Evolutionary conservation across 1,140 invertebrate species (phyloP).

Genomic region (Andrena cerasifolii): DNA sequence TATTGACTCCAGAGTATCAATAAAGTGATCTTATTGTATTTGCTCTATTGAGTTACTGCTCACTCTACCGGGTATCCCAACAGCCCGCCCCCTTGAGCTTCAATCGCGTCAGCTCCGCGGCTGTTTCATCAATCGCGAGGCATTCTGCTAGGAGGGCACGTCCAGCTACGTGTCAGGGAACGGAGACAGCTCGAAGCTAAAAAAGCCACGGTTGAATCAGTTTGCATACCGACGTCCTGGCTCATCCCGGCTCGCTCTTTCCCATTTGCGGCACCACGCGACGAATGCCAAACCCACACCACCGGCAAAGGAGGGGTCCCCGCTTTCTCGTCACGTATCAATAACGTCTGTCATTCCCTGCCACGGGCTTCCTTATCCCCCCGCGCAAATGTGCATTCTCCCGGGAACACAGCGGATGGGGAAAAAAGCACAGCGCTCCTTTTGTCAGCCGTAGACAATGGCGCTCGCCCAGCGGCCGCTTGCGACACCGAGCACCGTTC

Average conservation of each 20-base stretch:
- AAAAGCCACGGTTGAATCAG: conserved; percentile 54
- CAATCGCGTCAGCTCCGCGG: too few relatives aligned
- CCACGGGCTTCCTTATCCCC: conserved; percentile 41
- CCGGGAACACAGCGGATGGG: neutral
- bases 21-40: too few relatives aligned
- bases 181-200: neutral
- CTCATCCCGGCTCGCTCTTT: conserved; percentile 56
- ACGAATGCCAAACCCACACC: conserved; percentile 65
- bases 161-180: neutral
- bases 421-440: neutral
- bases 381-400: neutral
- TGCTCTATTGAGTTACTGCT: too few relatives aligned
- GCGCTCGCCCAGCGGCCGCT: neutral
- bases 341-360: conserved; percentile 59
- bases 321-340: conserved; percentile 62
- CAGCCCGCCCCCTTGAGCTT: too few relatives aligned
- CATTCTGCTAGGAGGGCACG: neutral
- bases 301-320: conserved; percentile 19
- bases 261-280: conserved; percentile 50
- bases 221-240: conserved; percentile 63
- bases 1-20: too few relatives aligned
- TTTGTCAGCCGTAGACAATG: conserved; percentile 15
- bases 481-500: neutral
- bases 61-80: too few relatives aligned
- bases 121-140: neutral